phyloP scores from a whole-genome alignment of 2,797 vertebrate genomes.

The Tragopan temminckii region DNA sequence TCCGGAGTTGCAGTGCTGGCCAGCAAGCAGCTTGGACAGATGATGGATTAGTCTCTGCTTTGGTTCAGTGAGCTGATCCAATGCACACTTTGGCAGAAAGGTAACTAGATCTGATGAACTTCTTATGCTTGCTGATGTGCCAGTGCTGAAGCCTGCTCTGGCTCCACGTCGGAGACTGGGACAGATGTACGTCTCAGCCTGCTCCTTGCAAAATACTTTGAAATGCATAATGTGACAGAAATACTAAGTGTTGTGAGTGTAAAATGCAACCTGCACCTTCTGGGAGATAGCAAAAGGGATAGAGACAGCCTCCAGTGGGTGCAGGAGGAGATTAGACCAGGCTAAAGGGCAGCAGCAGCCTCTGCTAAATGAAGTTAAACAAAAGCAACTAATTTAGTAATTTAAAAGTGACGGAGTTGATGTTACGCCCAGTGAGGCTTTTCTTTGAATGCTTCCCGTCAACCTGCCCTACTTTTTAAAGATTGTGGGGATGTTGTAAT shows the following conservation, averaged over 20 bases:
- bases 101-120: background rate
- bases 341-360: background rate
- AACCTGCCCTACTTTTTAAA: slow-evolving; percentile 52
- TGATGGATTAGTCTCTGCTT: background rate
- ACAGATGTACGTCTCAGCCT: background rate
- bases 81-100: background rate
- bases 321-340: background rate
- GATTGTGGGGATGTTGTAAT: slow-evolving; percentile 33
- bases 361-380: slow-evolving; percentile 33
- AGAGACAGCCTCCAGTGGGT: background rate
- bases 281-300: background rate
- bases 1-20: background rate
- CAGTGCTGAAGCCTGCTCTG: background rate
- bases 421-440: background rate
- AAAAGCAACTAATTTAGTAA: slow-evolving; percentile 52
- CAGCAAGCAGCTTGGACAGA: background rate
- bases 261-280: background rate
- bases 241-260: background rate
- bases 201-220: background rate
- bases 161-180: background rate
- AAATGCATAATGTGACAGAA: background rate
- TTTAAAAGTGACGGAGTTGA: slow-evolving; percentile 7
- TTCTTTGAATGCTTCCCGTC: slow-evolving; percentile 18
- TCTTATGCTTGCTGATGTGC: background rate
- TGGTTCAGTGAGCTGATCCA: slow-evolving; percentile 19